These are phyloP conservation scores for Heteromormyrus szaboi DNA, from an alignment of 2,797 vertebrate genomes.

Conservation along the genomic window DNA sequence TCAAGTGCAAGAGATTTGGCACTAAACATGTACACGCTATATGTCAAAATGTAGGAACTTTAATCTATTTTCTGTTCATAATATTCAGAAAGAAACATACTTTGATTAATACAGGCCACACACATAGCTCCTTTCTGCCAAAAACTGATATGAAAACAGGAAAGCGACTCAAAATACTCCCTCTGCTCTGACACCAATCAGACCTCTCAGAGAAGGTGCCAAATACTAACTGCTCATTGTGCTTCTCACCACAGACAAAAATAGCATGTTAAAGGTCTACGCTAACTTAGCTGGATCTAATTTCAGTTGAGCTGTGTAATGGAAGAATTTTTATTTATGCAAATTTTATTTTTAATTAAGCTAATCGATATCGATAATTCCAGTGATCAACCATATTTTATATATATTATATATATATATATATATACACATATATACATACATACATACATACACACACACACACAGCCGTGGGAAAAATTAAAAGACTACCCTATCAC, in stretches of 20 bases:
- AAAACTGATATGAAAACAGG: background rate
- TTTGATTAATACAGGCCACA: background rate
- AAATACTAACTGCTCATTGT: background rate
- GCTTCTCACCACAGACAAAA: background rate
- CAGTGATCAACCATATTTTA: background rate
- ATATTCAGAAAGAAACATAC: background rate
- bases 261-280: background rate
- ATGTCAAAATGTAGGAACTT: background rate
- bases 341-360: background rate
- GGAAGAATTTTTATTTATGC: background rate
- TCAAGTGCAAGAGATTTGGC: background rate
- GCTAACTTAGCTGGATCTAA: background rate
- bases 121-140: background rate
- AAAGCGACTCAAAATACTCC: background rate
- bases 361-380: background rate
- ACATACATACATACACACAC: background rate
- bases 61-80: background rate
- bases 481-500: background rate
- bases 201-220: background rate
- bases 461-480: background rate
- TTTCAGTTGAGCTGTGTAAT: background rate
- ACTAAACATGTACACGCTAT: background rate
- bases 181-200: background rate
- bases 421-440: accelerated
- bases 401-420: background rate